Conservation (phyloP, 2,888 invertebrate genomes). For the Xestia rhomboidea region DNA sequence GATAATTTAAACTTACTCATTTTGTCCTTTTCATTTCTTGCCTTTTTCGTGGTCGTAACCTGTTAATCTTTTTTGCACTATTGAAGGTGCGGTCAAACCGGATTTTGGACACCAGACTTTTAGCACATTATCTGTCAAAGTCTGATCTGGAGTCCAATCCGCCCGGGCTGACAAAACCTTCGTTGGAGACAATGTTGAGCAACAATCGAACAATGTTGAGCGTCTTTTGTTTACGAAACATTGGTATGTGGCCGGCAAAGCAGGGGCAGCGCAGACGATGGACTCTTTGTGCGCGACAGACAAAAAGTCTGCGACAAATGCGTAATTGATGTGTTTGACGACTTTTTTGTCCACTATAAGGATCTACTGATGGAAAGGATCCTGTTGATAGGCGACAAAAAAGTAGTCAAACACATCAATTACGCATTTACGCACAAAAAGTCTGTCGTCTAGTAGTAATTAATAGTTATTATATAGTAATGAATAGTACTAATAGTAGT, state of each 20-base stretch:
- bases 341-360: too few relatives aligned
- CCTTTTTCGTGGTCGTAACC: background rate
- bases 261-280: too few relatives aligned
- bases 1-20: background rate
- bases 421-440: too few relatives aligned
- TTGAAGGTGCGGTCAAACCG: background rate
- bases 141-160: background rate
- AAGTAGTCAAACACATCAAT: too few relatives aligned
- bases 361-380: too few relatives aligned
- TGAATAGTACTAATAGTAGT: background rate
- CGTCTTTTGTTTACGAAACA: background rate
- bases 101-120: background rate
- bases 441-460: too few relatives aligned
- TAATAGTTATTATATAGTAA: too few relatives aligned
- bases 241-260: too few relatives aligned
- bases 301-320: too few relatives aligned
- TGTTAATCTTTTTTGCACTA: background rate
- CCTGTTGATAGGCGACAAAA: too few relatives aligned
- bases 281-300: too few relatives aligned
- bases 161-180: background rate
- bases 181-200: background rate
- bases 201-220: background rate
- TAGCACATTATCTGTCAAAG: background rate
- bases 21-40: background rate
- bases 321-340: too few relatives aligned